These are phyloP conservation scores for Philereme transversata DNA, from an alignment of 2,888 invertebrate genomes.

Conservation along the genomic window DNA sequence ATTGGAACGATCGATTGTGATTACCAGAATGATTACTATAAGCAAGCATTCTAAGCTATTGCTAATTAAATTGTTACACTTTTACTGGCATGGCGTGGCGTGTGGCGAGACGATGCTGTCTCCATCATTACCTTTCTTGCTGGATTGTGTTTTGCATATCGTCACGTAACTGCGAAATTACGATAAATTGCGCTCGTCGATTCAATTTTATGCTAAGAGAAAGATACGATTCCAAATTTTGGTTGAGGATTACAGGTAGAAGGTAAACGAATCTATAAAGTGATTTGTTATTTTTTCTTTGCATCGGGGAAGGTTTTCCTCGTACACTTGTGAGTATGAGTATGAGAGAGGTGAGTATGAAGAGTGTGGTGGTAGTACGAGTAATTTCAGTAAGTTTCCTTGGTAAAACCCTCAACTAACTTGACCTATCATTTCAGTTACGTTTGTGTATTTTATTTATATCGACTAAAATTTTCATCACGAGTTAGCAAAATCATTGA, in stretches of 20 bases:
- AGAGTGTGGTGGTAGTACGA: too few relatives aligned
- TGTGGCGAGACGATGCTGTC: conserved; percentile 20
- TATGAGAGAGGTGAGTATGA: too few relatives aligned
- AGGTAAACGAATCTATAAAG: not conserved
- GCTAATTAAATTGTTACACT: conserved; percentile 68
- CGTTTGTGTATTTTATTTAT: too few relatives aligned
- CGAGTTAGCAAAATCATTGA: not conserved
- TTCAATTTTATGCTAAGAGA: conserved; percentile 1
- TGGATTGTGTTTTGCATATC: conserved; percentile 59
- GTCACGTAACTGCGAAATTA: conserved; percentile 49
- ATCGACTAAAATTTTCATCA: not conserved
- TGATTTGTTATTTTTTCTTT: too few relatives aligned
- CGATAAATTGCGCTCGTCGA: conserved; percentile 13
- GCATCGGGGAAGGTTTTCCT: too few relatives aligned
- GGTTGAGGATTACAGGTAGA: not conserved
- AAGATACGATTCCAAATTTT: conserved; percentile 8
- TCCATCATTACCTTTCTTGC: conserved; percentile 28
- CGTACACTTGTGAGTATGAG: too few relatives aligned
- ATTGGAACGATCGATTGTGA: conserved; percentile 37
- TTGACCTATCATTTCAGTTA: too few relatives aligned
- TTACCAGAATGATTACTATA: conserved; percentile 45
- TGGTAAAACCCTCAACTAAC: too few relatives aligned
- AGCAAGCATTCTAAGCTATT: conserved; percentile 30
- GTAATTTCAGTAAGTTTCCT: too few relatives aligned
- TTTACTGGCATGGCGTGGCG: conserved; percentile 53